These are phyloP conservation scores for Petrophora chlorosata DNA, from an alignment of 2,888 invertebrate genomes.

Conservation along the genomic window DNA sequence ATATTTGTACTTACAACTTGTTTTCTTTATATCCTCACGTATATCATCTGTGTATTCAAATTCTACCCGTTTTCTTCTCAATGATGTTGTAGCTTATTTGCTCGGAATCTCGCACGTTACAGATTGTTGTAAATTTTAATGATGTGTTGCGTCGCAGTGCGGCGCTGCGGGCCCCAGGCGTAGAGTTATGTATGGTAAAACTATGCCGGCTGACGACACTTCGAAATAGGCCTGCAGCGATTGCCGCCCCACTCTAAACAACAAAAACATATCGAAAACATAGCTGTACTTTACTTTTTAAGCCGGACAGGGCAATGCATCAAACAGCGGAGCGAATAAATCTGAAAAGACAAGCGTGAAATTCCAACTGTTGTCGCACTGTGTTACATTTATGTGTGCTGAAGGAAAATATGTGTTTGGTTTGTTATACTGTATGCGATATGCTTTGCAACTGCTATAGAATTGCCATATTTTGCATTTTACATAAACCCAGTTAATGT, in stretches of 20 bases:
- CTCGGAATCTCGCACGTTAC: slow-evolving; percentile 32
- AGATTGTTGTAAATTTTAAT: slow-evolving; percentile 64
- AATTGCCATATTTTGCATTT: no score
- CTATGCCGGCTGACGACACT: slow-evolving; percentile 41
- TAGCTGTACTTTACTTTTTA: slow-evolving; percentile 29
- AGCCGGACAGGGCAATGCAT: slow-evolving; percentile 27
- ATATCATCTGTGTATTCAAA: slow-evolving; percentile 1
- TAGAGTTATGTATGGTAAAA: slow-evolving; percentile 39
- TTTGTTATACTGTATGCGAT: no score
- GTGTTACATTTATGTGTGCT: slow-evolving; percentile 17
- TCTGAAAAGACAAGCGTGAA: slow-evolving; percentile 25
- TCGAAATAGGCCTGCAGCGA: slow-evolving; percentile 39
- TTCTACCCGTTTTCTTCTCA: not conserved
- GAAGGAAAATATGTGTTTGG: not conserved
- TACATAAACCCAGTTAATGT: no score
- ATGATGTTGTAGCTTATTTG: slow-evolving; percentile 17
- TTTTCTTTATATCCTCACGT: slow-evolving; percentile 3
- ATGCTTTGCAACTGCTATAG: no score
- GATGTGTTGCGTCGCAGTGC: slow-evolving; percentile 72
- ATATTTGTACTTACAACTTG: slow-evolving; percentile 16
- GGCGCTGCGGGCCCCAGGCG: slow-evolving; percentile 43
- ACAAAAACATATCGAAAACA: slow-evolving; percentile 34
- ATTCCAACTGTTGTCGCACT: slow-evolving; percentile 22
- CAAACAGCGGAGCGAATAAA: slow-evolving; percentile 29
- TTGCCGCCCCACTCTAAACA: slow-evolving; percentile 24